These are phyloP conservation scores for Thera obeliscata DNA, from an alignment of 2,888 invertebrate species.

Conservation along the genomic window DNA sequence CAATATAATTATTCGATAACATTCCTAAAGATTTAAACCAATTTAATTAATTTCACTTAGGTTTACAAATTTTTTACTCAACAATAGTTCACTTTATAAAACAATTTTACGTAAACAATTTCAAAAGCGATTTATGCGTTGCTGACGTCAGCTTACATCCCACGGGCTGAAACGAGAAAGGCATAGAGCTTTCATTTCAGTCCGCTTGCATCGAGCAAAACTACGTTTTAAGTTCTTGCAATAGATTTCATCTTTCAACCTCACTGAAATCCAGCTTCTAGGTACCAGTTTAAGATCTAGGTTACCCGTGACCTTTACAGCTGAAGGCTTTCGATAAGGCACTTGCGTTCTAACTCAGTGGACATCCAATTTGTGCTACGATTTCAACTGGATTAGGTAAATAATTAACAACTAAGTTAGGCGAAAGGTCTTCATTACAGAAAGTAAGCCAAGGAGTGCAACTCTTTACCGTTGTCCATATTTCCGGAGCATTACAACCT, in stretches of 20 bases:
- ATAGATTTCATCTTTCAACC: slow-evolving; percentile 13
- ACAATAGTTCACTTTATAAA: neutral
- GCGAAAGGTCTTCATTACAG: too few species aligned
- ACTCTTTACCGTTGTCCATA: too few species aligned
- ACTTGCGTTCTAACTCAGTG: slow-evolving; percentile 5
- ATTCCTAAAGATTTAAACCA: too few species aligned
- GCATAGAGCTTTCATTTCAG: neutral
- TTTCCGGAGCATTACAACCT: too few species aligned
- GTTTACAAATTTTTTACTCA: neutral
- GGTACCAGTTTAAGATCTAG: slow-evolving; percentile 1
- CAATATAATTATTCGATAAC: too few species aligned
- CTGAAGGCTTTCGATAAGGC: neutral
- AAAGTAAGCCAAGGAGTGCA: too few species aligned
- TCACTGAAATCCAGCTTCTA: neutral
- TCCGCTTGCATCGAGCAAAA: slow-evolving; percentile 1
- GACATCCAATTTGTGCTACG: slow-evolving; percentile 8
- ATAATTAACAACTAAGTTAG: neutral
- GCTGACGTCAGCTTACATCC: slow-evolving; percentile 18
- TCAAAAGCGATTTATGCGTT: slow-evolving; percentile 5
- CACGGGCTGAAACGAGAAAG: slow-evolving; percentile 14
- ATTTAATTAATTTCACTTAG: too few species aligned
- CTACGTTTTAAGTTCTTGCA: slow-evolving; percentile 2
- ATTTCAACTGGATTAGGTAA: neutral
- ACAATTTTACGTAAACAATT: neutral
- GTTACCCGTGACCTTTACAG: slow-evolving; percentile 12